Evolutionary conservation across 1,140 invertebrate genomes (phyloP), one percentile per base, ranked within the genome.

Genomic region (Euglossa dilemma): DNA sequence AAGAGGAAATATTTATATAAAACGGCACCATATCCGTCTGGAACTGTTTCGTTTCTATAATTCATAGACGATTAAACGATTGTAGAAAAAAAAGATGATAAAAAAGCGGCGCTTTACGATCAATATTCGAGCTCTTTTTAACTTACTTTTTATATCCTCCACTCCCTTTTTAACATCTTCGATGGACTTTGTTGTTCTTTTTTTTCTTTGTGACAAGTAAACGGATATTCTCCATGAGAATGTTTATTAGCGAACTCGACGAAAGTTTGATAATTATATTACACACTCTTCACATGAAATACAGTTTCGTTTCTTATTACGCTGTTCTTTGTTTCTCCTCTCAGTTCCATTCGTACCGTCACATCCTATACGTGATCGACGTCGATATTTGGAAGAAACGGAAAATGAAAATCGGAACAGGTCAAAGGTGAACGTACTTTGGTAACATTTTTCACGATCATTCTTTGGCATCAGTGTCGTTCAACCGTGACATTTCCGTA

Each of bases 231-330:
- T 75, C 69, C 71, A 73, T 74, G 71, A 81, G 59, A 81, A 81
- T 81, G 36, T 81, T 81, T 81, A 64, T 81, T 63, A 80, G 36
- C 50, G 36, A 80, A 80, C 50, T 80, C 36, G 18, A 63, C 28
- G 72, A 87, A 69, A 54, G n/a, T 85, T 77, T 54, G 59, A 43
- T 69, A 85, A 69, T 69, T 75, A 80, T 80, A 69, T 80, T 80
- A 80, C 70, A 78, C 52, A 56, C 70, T 54, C 59, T 74, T 45
- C 54, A 75, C 61, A 50, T 64, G 71, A 81, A 74, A 74, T 81
- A 81, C 71, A 81, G 50, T 81, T 81, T 81, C 79, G 50, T 74
- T 81, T 81, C 79, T 81, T 81, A 74, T 64, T 74, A 75, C 14
- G 74, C 18, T 12, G 12, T 25, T 61, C 14, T 18, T 61, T 75